Percentiles rank a stretch among this genome's conserved stretches.
phyloP scores from a whole-genome alignment of 2,113 vertebrate species.

The Aegotheles bennettii region DNA sequence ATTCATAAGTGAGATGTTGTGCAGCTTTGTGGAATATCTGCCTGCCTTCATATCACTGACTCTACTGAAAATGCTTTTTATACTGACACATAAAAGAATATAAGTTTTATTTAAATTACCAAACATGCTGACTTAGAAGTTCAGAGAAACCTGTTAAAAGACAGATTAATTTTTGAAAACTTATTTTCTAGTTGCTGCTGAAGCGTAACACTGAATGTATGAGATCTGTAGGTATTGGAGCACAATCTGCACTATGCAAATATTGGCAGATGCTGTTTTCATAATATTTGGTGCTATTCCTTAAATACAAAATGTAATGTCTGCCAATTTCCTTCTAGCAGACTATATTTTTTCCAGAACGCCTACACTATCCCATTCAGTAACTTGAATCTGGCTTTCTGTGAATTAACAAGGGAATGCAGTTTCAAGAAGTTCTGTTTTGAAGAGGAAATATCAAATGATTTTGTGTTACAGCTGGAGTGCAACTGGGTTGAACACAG shows the following conservation, averaged over 20 bases:
- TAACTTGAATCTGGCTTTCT: background rate
- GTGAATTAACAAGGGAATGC: background rate
- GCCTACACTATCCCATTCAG: rapidly evolving
- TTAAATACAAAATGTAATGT: background rate
- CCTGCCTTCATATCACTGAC: background rate
- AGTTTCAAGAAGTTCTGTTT: background rate
- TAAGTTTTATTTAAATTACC: background rate
- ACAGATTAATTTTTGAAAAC: background rate
- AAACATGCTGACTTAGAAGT: background rate
- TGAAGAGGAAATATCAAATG: background rate
- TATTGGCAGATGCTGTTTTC: background rate
- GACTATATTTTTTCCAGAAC: background rate
- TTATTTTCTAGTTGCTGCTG: background rate
- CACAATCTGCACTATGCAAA: background rate
- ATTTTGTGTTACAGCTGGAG: background rate
- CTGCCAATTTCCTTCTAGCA: background rate
- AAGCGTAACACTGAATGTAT: background rate
- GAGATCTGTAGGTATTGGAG: background rate
- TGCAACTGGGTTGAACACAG: background rate
- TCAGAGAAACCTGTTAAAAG: background rate
- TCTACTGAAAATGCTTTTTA: background rate
- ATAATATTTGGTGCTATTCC: background rate
- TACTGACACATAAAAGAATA: background rate
- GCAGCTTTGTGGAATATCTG: background rate
- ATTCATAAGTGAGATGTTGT: background rate